Evolutionary conservation across 53 echinoderm and acorn worm genomes (phyloP), one percentile per base, ranked within the genome.

Genomic region (Arbacia lixula): DNA sequence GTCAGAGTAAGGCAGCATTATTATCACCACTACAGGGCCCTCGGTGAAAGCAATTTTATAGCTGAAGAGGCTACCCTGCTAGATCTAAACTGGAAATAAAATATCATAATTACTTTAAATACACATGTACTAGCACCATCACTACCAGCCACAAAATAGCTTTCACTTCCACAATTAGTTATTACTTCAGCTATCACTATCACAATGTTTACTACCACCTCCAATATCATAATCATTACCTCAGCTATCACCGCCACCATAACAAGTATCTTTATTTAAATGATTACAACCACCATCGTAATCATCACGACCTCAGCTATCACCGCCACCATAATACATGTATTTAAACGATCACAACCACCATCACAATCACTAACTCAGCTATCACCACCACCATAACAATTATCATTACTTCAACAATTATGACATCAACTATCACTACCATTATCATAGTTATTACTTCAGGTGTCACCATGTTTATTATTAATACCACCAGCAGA

Each of bases 271-370:
- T 35, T 51, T 26, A 69, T 36, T 66, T 19, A 43, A 46, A 63
- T 83, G 36, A 84, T 68, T 34, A 66, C 52, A 66, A 51, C 16
- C 83, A 55, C 20, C 40, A 68, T 55, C 56, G 54, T 37, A 54
- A 54, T 68, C 55, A 53, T 66, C 11, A 83, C 30, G 16, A 68
- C 14, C 68, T 40, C 42, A 9, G 53, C 36, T 21, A 39, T 50
- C 55, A 53, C 19, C 84, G 32, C 0, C 31, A 51, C 2, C 46
- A 5, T 28, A 2, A 0, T 12, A 8, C 2, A 11, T 10, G 14
- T 12, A 0, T 26, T n/a, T n/a, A n/a, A n/a, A 25, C n/a, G 24
- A 46, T 29, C 32, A 34, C 33, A 26, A 1, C 53, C 76, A 20
- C n/a, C 76, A 30, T 76, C 5, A 71, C 8, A 5, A 5, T 71